Conservation (phyloP, 2,888 invertebrate genomes). For the Carabus problematicus region DNA sequence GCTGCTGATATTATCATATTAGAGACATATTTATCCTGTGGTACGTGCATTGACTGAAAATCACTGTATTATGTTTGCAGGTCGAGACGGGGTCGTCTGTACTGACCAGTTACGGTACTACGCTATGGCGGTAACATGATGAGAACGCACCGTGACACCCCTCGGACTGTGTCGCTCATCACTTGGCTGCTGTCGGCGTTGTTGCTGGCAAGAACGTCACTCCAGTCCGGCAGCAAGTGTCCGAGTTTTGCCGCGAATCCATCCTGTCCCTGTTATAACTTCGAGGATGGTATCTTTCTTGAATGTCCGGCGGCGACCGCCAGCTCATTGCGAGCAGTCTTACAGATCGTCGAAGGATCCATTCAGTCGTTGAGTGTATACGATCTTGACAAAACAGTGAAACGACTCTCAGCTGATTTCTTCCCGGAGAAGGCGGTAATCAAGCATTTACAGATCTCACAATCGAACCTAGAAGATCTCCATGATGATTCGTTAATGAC, state of each 20-base stretch:
- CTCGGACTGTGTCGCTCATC: constrained; percentile 46
- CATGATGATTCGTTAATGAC: constrained; percentile 75
- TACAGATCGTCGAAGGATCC: constrained; percentile 71
- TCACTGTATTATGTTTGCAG: neutral
- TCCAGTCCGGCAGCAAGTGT: constrained; percentile 62
- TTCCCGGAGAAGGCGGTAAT: constrained; percentile 74
- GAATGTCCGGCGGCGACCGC: constrained; percentile 87
- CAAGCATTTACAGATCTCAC: constrained; percentile 65
- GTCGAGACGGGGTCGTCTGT: neutral
- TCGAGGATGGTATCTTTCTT: constrained; percentile 88
- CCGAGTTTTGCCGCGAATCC: constrained; percentile 79
- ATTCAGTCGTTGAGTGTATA: constrained; percentile 89
- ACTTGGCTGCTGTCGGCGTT: constrained; percentile 49
- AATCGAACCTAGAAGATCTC: constrained; percentile 70
- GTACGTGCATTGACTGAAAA: constrained; percentile 4
- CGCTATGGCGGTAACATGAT: constrained; percentile 52
- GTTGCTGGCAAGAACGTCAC: constrained; percentile 51
- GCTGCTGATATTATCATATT: constrained; percentile 39
- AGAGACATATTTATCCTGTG: constrained; percentile 30
- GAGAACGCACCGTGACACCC: constrained; percentile 55
- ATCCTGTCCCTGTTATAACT: constrained; percentile 90
- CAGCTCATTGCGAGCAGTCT: constrained; percentile 73
- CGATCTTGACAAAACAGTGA: constrained; percentile 83
- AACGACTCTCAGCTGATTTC: constrained; percentile 75
- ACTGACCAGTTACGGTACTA: constrained; percentile 6